These are phyloP conservation scores for Pagetopsis macropterus DNA, from an alignment of 2,797 vertebrate genomes.

Conservation along the genomic window DNA sequence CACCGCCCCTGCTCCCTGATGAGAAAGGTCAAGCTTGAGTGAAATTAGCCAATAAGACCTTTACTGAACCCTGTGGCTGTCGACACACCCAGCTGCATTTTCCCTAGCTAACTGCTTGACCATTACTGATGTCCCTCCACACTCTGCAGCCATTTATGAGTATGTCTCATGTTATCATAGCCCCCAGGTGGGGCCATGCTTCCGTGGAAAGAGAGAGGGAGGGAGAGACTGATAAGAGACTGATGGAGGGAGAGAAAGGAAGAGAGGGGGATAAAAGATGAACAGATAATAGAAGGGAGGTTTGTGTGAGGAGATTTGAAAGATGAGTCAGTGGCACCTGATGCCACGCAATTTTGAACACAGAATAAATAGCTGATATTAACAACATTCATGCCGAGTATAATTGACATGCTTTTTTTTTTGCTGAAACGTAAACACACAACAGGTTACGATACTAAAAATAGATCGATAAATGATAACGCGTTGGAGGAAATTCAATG, in stretches of 20 bases:
- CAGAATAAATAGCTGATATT: constrained; percentile 13
- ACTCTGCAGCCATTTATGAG: constrained; percentile 61
- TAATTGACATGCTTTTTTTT: constrained; percentile 4
- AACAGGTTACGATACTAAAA: constrained; percentile 23
- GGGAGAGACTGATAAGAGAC: constrained; percentile 36
- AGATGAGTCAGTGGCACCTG: constrained; percentile 11
- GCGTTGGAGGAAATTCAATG: constrained; percentile 26
- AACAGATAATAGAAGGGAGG: constrained; percentile 29
- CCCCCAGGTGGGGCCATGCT: constrained; percentile 61
- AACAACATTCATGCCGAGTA: constrained; percentile 3
- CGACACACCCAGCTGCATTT: constrained; percentile 57
- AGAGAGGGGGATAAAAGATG: constrained; percentile 30
- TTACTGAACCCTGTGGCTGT: constrained; percentile 50
- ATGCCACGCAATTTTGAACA: constrained; percentile 6
- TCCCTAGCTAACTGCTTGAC: constrained; percentile 55
- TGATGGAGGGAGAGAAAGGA: constrained; percentile 23
- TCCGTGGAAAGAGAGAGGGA: constrained; percentile 40
- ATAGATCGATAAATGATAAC: constrained; percentile 17
- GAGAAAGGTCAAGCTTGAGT: constrained; percentile 71
- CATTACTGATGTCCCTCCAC: constrained; percentile 55
- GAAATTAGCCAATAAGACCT: constrained; percentile 67
- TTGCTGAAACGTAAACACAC: constrained; percentile 32
- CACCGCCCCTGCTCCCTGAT: constrained; percentile 46
- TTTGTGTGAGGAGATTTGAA: constrained; percentile 30
- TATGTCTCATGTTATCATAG: constrained; percentile 56